A percentile compares a stretch with the other conserved stretches of the same genome.
These are phyloP conservation scores for Morus bassanus DNA, from an alignment of 2,797 vertebrate genomes.

Conservation along the genomic window DNA sequence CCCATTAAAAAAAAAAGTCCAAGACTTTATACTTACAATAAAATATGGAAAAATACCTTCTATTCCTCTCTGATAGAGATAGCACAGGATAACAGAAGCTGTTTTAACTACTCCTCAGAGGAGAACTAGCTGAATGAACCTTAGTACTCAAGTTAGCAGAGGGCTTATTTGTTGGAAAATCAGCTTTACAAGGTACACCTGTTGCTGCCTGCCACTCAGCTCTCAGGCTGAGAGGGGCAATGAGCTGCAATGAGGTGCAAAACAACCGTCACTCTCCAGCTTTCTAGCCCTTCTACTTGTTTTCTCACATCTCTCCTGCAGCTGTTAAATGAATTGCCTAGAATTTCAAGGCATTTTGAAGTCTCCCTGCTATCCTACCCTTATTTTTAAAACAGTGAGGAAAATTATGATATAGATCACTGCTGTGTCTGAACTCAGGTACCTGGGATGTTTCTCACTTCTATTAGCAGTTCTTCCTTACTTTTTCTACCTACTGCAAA, in stretches of 20 bases:
- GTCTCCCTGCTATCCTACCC: neutral
- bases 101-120: neutral
- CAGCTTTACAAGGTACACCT: neutral
- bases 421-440: neutral
- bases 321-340: neutral
- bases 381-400: neutral
- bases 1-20: neutral
- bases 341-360: neutral
- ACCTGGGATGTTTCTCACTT: neutral
- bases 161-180: neutral
- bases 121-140: fast-evolving
- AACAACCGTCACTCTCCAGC: neutral
- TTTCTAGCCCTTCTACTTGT: neutral
- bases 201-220: neutral
- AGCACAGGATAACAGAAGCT: fast-evolving
- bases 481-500: neutral
- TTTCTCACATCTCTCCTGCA: neutral
- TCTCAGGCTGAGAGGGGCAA: neutral
- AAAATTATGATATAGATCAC: neutral
- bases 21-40: neutral
- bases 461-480: neutral
- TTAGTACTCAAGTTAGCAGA: neutral
- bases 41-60: fast-evolving
- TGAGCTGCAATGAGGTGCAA: neutral
- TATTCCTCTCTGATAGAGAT: fast-evolving